These are phyloP conservation scores for Molossus alvarezi DNA, from an alignment of 2,797 vertebrate genomes.

Conservation along the genomic window DNA sequence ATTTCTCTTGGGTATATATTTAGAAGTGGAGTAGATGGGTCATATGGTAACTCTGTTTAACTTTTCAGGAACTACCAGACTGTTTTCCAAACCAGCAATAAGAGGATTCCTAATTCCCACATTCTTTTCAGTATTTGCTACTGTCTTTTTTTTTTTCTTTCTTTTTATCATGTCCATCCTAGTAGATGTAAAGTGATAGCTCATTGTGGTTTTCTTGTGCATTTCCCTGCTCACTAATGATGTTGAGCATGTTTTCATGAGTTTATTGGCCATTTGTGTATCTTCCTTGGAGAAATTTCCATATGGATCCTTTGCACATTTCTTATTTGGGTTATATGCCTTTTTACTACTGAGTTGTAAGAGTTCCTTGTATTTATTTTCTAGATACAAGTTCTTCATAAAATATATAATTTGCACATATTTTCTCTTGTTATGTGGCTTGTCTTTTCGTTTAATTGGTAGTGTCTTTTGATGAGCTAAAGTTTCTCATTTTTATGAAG, in stretches of 20 bases:
- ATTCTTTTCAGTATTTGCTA: neutral
- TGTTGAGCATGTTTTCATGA: neutral
- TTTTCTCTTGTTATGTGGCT: neutral
- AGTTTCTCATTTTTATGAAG: conserved; percentile 18
- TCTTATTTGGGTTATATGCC: neutral
- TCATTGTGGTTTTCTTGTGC: neutral
- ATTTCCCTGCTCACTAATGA: neutral
- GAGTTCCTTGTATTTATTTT: conserved; percentile 26
- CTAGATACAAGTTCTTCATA: neutral
- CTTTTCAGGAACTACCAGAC: neutral
- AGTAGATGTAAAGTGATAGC: neutral
- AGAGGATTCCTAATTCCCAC: neutral
- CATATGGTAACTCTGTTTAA: neutral
- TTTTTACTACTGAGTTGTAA: neutral
- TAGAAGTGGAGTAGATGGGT: neutral
- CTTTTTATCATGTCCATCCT: neutral
- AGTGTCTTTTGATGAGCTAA: neutral
- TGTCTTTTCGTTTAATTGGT: neutral
- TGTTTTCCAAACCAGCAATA: neutral
- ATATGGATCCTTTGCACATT: neutral
- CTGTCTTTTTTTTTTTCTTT: neutral
- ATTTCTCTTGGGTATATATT: neutral
- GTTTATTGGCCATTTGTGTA: neutral
- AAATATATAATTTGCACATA: neutral
- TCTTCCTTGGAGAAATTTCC: neutral